Conservation (phyloP, 2,888 invertebrate genomes). For the Pheosia gnoma region DNA sequence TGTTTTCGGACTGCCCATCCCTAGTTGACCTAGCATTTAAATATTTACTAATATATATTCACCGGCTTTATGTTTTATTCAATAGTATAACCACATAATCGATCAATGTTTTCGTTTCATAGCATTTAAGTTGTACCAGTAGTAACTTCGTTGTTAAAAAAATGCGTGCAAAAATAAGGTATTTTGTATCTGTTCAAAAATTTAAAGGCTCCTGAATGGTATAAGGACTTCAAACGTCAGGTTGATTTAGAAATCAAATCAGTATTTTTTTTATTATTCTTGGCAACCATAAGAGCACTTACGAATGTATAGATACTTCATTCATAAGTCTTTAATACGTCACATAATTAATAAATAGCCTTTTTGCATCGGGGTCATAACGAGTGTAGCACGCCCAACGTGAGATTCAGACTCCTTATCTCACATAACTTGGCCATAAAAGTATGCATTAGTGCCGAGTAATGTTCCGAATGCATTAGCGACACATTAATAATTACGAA, state of each 20-base stretch:
- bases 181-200: no score
- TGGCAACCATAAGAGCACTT: no score
- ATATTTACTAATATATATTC: conserved; percentile 1
- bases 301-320: conserved; percentile 17
- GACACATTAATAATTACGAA: conserved; percentile 74
- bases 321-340: conserved; percentile 31
- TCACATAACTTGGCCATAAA: conserved; percentile 64
- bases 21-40: conserved; percentile 3
- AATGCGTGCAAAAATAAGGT: no score
- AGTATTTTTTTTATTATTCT: no score
- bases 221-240: no score
- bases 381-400: conserved; percentile 35
- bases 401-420: conserved; percentile 63
- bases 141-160: no score
- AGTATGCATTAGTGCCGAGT: conserved; percentile 70
- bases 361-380: conserved; percentile 43
- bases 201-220: no score
- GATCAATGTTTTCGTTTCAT: neutral
- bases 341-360: conserved; percentile 47
- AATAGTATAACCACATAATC: conserved; percentile 1
- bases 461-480: conserved; percentile 76
- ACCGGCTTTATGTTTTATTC: conserved; percentile 2
- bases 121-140: neutral
- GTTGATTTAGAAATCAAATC: no score
- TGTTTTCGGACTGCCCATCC: neutral